Evolutionary conservation across 92 coral and sea anemone species (phyloP).

Genomic region (Porites divaricata): DNA sequence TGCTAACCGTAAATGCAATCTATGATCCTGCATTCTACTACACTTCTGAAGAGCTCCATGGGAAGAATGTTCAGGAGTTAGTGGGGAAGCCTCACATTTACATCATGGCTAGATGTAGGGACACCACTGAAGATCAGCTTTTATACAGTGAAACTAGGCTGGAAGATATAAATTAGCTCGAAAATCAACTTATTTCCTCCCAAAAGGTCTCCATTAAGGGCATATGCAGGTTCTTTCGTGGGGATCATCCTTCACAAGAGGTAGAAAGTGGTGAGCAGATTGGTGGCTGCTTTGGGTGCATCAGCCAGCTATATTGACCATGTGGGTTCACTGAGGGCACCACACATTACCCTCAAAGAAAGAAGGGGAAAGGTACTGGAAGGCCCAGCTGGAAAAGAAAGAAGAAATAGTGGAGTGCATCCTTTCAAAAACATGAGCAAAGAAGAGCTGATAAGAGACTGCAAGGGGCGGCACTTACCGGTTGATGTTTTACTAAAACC

Average conservation of each 20-base stretch:
- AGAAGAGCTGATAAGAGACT: constrained; percentile 12
- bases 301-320: not conserved
- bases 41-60: not conserved
- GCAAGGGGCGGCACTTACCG: constrained; percentile 13
- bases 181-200: not conserved
- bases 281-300: not conserved
- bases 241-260: constrained; percentile 18
- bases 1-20: constrained; percentile 14
- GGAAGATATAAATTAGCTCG: not conserved
- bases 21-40: constrained; percentile 16
- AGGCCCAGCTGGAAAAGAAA: too few relatives aligned
- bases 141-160: constrained; percentile 4
- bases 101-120: constrained; percentile 7
- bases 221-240: constrained; percentile 2
- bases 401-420: constrained; percentile 24
- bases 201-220: not conserved
- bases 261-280: constrained; percentile 7
- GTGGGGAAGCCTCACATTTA: constrained; percentile 6
- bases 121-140: not conserved
- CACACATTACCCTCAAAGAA: not conserved
- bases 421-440: constrained; percentile 27
- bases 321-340: constrained; percentile 12
- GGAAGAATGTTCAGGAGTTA: constrained; percentile 1
- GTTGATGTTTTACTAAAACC: constrained; percentile 7
- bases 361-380: constrained; percentile 6